Conservation (phyloP, 2,797 vertebrate species). For the Telmatherina bonti region DNA sequence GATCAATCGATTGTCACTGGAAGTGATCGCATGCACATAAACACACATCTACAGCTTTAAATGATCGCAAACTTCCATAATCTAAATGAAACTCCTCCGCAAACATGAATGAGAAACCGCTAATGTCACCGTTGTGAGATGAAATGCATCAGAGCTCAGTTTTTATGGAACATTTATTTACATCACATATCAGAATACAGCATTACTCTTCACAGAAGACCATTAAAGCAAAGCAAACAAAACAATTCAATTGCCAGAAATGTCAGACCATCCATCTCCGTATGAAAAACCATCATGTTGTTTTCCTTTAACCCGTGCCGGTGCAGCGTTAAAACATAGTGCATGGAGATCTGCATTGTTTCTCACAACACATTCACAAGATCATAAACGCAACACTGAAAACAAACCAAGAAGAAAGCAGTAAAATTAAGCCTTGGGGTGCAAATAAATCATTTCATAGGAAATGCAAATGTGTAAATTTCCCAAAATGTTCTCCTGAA, state of each 20-base stretch:
- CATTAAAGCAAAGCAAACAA: slow-evolving; percentile 21
- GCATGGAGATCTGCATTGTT: slow-evolving; percentile 1
- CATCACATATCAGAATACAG: slow-evolving; percentile 65
- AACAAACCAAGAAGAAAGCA: slow-evolving; percentile 5
- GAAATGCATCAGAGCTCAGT: not conserved
- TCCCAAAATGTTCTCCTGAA: slow-evolving; percentile 3
- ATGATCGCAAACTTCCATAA: not conserved
- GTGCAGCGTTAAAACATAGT: slow-evolving; percentile 9
- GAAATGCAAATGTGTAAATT: slow-evolving; percentile 1
- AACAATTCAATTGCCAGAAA: not conserved
- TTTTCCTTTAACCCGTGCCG: not conserved
- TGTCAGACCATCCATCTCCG: not conserved
- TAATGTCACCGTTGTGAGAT: not conserved
- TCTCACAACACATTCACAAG: slow-evolving; percentile 22
- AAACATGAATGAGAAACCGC: too few relatives aligned
- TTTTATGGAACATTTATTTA: slow-evolving; percentile 72
- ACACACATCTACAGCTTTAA: too few relatives aligned
- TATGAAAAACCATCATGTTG: not conserved
- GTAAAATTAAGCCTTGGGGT: not conserved
- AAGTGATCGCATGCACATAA: too few relatives aligned
- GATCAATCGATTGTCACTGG: too few relatives aligned
- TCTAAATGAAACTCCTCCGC: not conserved
- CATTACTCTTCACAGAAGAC: slow-evolving; percentile 72
- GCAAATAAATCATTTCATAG: not conserved
- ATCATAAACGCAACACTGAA: slow-evolving; percentile 13